A percentile compares a stretch with the other conserved stretches of the same genome.
These are phyloP conservation scores for Paraescarpia echinospica DNA, from an alignment of 1,140 invertebrate species.

Conservation along the genomic window DNA sequence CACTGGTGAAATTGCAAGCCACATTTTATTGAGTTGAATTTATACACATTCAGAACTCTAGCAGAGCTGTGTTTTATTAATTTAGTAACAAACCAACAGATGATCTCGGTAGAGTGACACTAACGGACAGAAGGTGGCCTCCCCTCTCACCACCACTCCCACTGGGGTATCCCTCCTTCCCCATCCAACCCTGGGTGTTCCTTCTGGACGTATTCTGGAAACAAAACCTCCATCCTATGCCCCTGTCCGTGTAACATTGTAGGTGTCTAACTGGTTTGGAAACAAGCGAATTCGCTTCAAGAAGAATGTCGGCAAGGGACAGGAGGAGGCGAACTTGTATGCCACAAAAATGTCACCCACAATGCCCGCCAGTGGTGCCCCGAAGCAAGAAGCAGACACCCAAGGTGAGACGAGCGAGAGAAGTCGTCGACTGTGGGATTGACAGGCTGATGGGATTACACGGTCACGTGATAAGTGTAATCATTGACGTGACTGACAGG, in stretches of 20 bases:
- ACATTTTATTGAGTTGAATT: background rate
- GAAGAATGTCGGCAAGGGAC: slow-evolving; percentile 99
- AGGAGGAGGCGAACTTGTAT: slow-evolving; percentile 99
- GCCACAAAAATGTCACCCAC: slow-evolving; percentile 91
- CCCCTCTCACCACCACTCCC: background rate
- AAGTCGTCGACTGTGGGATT: background rate
- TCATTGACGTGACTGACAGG: background rate
- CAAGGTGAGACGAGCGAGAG: background rate
- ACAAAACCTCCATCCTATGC: background rate
- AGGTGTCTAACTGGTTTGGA: slow-evolving; percentile 87
- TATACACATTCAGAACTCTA: background rate
- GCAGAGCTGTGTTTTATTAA: background rate
- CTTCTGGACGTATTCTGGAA: background rate
- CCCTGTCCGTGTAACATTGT: background rate
- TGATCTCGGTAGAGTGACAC: background rate
- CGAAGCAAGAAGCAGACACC: slow-evolving; percentile 22
- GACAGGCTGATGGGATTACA: background rate
- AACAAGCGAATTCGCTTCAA: slow-evolving; percentile 99
- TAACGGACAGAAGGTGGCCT: background rate
- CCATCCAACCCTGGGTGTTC: background rate
- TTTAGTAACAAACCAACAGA: background rate
- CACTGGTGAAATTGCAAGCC: background rate
- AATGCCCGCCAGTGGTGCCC: background rate
- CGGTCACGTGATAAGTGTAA: background rate
- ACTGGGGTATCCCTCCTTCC: background rate